Base-by-base conservation (phyloP, 1,140 invertebrate genomes). In the Megalonaias nervosa region DNA sequence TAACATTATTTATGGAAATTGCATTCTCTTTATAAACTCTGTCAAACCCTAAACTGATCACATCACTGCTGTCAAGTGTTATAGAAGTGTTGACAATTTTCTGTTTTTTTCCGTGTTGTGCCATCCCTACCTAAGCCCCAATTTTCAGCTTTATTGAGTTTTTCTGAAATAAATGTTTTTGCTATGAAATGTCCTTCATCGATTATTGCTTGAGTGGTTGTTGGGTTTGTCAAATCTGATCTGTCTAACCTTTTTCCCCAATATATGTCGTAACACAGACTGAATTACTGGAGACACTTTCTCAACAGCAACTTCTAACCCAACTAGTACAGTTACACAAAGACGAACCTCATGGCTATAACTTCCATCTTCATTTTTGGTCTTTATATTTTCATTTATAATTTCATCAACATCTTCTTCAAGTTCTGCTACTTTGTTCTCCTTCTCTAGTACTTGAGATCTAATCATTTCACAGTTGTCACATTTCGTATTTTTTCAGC, bases 51-150 rank as follows among this genome's bases (percentile, higher is more conserved):
- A 66, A 48, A 59, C 72, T 74, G 55, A 74, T 66, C 15, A 74
- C 38, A 58, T 58, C 72, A 57, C 72, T 62, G 1, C 62, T 31
- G 1, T 58, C 59, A 31, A 74, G 26, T 11, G 72, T 74, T 17
- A 74, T 23, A 21, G 72, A 57, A 26, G 72, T 74, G 64, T 74
- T 62, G 48, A 67, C 23, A 38, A 72, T 72, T 26, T 72, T 72
- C 21, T 72, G 60, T n/a, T 72, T 72, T n/a, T 21, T 57, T 59
- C 6, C 71, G 9, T 17, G 71, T 72, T 16, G 71, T 72, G 4
- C 71, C 61, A 21, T 72, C 71, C n/a, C n/a, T n/a, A n/a, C 16
- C 71, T 38, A 72, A 55, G 15, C 71, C 71, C 71, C 71, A 72
- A 59, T 65, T 72, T 19, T 72, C 71, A 64, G 26, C 21, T 48